Evolutionary conservation across 2,888 invertebrate genomes (phyloP).

Genomic region (Cataglyphis rosenhaueri): DNA sequence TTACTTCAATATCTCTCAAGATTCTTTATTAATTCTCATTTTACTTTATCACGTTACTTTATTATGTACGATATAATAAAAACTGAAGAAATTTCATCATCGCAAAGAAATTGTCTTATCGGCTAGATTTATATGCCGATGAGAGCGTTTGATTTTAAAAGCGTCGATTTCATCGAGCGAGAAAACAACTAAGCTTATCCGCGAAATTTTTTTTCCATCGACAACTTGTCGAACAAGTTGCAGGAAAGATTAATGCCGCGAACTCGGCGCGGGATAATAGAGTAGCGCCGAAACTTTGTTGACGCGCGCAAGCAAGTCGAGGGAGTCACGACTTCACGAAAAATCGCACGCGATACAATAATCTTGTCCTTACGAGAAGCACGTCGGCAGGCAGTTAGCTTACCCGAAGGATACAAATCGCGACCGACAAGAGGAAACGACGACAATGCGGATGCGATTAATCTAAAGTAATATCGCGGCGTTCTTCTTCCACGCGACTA

Average conservation of each 20-base stretch:
- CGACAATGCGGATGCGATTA: conserved; percentile 70
- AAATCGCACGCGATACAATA: conserved; percentile 34
- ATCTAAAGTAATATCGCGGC: conserved; percentile 65
- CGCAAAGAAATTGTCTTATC: background rate
- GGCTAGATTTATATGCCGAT: background rate
- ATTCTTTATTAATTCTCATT: background rate
- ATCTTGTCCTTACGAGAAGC: conserved; percentile 13
- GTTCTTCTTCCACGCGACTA: conserved; percentile 43
- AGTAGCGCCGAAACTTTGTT: conserved; percentile 34
- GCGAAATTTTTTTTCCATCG: conserved; percentile 18
- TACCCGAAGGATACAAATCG: conserved; percentile 57
- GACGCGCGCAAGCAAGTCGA: conserved; percentile 17
- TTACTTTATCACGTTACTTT: background rate
- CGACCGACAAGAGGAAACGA: conserved; percentile 54
- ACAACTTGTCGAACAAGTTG: conserved; percentile 40
- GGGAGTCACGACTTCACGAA: background rate
- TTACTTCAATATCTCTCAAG: background rate
- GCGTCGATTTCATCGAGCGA: background rate
- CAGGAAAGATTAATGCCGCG: conserved; percentile 43
- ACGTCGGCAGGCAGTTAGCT: conserved; percentile 47
- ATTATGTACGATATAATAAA: background rate
- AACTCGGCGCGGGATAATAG: conserved; percentile 29
- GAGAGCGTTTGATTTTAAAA: conserved; percentile 3
- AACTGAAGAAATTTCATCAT: background rate
- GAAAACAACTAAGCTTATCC: conserved; percentile 4